phyloP scores from a whole-genome alignment of 1,140 invertebrate species.

The Drosophila mojavensis region DNA sequence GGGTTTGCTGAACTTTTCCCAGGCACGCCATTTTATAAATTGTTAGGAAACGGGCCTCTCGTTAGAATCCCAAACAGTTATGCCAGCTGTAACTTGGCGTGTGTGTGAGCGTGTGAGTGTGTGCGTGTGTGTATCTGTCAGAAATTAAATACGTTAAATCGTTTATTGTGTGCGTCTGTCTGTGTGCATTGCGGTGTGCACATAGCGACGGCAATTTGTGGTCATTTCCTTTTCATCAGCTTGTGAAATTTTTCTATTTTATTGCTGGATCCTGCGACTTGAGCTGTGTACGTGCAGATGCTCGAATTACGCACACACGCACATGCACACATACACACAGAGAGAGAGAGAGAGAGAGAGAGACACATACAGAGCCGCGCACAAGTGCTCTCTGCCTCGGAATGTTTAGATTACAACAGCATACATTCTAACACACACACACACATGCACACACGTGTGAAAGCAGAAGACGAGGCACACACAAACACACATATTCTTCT shows the following conservation, averaged over 20 bases:
- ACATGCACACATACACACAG: background rate
- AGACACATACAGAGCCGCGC: constrained; percentile 4
- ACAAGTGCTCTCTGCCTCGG: background rate
- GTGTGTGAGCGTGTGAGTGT: background rate
- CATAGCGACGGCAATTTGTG: constrained; percentile 69
- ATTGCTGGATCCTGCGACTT: constrained; percentile 44
- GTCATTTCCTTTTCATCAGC: constrained; percentile 81
- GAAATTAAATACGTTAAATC: constrained; percentile 81
- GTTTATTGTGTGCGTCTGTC: constrained; percentile 13
- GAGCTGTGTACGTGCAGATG: constrained; percentile 45
- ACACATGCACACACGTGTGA: background rate
- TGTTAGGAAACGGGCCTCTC: constrained; percentile 11
- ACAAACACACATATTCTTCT: background rate
- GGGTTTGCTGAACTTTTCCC: constrained; percentile 53
- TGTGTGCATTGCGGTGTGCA: constrained; percentile 9
- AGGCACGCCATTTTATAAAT: constrained; percentile 43
- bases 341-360: no score
- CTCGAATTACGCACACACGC: constrained; percentile 26
- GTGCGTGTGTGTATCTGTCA: constrained; percentile 12
- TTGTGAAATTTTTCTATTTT: constrained; percentile 70
- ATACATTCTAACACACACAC: constrained; percentile 1
- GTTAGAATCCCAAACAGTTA: constrained; percentile 1
- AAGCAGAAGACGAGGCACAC: background rate
- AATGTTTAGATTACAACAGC: no score
- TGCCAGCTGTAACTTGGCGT: constrained; percentile 1